Percentiles rank a stretch among this genome's conserved stretches.
Evolutionary conservation across 1,140 invertebrate species (phyloP).

Genomic region (Sminthurides bifidus): DNA sequence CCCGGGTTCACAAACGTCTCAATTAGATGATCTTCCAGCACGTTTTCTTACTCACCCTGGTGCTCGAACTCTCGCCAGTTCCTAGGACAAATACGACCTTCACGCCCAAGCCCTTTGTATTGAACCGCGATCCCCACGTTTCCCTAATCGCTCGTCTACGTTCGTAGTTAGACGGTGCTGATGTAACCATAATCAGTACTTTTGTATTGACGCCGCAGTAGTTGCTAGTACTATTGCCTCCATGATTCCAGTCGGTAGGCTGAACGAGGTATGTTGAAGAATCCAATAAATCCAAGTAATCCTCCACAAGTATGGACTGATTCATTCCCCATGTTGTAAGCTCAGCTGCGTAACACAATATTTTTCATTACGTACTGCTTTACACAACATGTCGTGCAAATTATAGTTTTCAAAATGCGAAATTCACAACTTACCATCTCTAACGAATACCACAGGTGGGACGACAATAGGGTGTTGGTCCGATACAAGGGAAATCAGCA

Average conservation of each 20-base stretch:
- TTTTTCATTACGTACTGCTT: neutral
- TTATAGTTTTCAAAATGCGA: neutral
- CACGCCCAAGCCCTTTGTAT: conserved; percentile 39
- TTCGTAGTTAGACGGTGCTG: conserved; percentile 20
- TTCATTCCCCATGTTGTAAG: conserved; percentile 27
- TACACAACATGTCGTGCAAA: neutral
- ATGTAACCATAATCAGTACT: conserved; percentile 24
- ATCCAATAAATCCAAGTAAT: conserved; percentile 23
- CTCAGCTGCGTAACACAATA: conserved; percentile 16
- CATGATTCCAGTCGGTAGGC: conserved; percentile 6
- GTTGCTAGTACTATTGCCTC: conserved; percentile 5
- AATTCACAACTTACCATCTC: neutral
- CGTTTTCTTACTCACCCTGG: conserved; percentile 15
- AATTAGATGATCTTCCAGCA: neutral
- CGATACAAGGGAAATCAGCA: conserved; percentile 20
- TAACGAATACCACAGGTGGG: neutral
- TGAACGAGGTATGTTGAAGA: conserved; percentile 21
- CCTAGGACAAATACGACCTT: conserved; percentile 26
- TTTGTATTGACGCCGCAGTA: conserved; percentile 23
- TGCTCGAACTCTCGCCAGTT: conserved; percentile 18
- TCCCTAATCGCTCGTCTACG: conserved; percentile 56
- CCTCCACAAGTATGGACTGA: conserved; percentile 21
- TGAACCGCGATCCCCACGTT: conserved; percentile 61
- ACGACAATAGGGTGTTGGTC: conserved; percentile 4
- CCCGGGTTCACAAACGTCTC: no score